These are phyloP conservation scores for Cylindroiulus punctatus DNA, from an alignment of 2,888 invertebrate genomes.

Conservation along the genomic window DNA sequence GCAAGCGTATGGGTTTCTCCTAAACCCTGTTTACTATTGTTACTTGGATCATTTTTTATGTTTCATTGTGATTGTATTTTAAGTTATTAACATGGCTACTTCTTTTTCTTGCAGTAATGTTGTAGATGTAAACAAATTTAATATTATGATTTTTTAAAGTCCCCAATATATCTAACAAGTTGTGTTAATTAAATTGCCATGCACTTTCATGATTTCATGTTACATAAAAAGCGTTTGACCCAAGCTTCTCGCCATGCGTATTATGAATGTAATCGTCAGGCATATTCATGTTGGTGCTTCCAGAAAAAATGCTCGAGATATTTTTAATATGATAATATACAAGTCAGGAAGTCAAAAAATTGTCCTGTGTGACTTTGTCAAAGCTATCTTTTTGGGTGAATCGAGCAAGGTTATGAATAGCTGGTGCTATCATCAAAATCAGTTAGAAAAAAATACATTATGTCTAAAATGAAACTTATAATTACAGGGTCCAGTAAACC, in stretches of 20 bases:
- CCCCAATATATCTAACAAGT: background rate
- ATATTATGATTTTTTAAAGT: background rate
- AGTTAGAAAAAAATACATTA: no score
- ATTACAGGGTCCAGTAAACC: background rate
- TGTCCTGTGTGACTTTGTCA: no score
- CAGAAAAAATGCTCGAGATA: no score
- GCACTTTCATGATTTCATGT: background rate
- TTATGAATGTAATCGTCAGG: no score
- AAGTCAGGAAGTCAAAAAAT: no score
- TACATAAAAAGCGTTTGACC: no score
- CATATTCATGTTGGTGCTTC: no score
- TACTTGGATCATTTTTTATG: background rate
- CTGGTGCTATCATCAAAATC: no score
- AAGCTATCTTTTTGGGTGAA: no score
- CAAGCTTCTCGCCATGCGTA: no score
- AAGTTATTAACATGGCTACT: background rate
- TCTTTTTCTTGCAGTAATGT: background rate
- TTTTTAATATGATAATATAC: no score
- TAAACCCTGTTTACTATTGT: background rate
- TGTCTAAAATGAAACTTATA: background rate
- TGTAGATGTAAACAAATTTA: background rate
- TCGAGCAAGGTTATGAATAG: no score
- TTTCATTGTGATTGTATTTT: constrained; percentile 18
- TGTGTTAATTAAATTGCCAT: background rate
- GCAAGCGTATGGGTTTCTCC: background rate